Evolutionary conservation across 2,888 invertebrate species (phyloP).

Genomic region (Nephrotoma flavescens): DNA sequence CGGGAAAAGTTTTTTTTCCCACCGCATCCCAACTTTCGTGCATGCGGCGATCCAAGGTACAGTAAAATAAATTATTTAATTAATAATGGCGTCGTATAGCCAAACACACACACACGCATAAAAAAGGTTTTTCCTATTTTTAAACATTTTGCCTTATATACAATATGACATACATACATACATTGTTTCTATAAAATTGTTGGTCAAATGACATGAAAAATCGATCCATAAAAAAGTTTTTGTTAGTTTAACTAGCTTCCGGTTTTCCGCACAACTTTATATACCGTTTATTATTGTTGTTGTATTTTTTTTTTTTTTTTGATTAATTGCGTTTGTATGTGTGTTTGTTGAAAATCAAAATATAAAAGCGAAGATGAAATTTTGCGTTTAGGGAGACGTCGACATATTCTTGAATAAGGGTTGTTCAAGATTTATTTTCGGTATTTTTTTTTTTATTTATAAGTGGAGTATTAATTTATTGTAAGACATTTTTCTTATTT

Average conservation of each 20-base stretch:
- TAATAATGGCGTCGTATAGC: background rate
- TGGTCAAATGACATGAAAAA: background rate
- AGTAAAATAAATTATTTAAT: background rate
- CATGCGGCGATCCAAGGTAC: background rate
- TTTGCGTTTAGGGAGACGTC: background rate
- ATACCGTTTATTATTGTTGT: background rate
- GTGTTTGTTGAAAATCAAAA: background rate
- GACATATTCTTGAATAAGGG: background rate
- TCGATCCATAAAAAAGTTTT: background rate
- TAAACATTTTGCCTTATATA: background rate
- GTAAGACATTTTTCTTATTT: background rate
- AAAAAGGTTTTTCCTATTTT: background rate
- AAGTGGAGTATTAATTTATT: background rate
- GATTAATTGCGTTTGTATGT: background rate
- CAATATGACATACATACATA: background rate
- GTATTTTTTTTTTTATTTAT: background rate
- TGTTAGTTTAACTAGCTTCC: background rate
- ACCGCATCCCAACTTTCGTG: background rate
- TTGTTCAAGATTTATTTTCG: background rate
- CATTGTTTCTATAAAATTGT: background rate
- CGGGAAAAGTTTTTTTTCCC: background rate
- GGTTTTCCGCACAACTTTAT: background rate
- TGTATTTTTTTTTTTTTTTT: background rate
- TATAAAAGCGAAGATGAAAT: background rate
- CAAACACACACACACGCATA: background rate